Evolutionary conservation across 92 coral and sea anemone species (phyloP), one percentile per base, ranked within the genome.

Genomic region (Desmophyllum pertusum): DNA sequence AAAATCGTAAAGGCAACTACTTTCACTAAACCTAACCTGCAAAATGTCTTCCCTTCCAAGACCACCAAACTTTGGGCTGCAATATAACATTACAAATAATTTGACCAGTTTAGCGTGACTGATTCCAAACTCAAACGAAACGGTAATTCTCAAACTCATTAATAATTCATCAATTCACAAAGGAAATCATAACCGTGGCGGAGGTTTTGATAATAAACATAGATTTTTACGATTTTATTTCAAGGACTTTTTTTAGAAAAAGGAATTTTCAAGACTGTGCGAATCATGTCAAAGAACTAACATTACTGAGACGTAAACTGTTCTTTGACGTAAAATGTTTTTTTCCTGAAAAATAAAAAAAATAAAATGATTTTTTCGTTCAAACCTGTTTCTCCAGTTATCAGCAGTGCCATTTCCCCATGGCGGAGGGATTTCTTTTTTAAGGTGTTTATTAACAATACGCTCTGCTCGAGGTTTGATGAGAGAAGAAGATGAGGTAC

Each of bases 341-440:
- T n/a, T n/a, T n/a, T n/a, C n/a, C n/a, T n/a, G n/a, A n/a, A n/a
- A n/a, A 46, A 23, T 9, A 59, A 8, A 29, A 61, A 4, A 29
- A 25, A 7, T 23, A 23, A 23, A 23, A 10, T 8, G 21, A 10
- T 15, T 29, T 14, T 39, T 23, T 59, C 38, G 29, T n/a, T 59
- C 93, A 25, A 70, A 96, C 99, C 98, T 96, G 89, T 96, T 96
- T 78, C 98, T 82, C 99, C 99, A 96, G 85, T 92, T 92, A 66
- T 96, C 99, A 3, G 93, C 96, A 18, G 95, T 83, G 78, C 84
- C 67, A 29, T 65, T 80, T 42, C 97, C 98, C 99, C 99, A 96
- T 27, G 99, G 99, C 21, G 99, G 99, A 73, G 90, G 94, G 17
- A 84, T 66, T 35, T 73, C 86, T 25, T 87, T 91, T 48, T 91